phyloP scores from a whole-genome alignment of 2,888 invertebrate species.

The Sarcophaga caerulescens region DNA sequence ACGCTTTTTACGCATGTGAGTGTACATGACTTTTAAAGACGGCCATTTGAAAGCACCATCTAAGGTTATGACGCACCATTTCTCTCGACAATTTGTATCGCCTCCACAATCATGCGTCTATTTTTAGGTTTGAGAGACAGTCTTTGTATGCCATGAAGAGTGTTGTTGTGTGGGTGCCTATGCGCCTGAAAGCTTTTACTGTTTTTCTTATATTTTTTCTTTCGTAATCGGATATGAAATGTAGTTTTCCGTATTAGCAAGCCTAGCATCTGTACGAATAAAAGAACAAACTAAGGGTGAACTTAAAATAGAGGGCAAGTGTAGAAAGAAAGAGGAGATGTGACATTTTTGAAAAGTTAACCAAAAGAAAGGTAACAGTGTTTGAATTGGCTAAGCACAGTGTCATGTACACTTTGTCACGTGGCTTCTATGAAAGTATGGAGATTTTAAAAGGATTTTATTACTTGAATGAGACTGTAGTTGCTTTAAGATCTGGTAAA shows the following conservation, averaged over 20 bases:
- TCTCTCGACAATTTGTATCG: neutral
- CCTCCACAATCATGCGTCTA: neutral
- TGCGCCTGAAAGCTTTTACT: slow-evolving; percentile 28
- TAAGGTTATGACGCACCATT: neutral
- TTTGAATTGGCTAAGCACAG: no score
- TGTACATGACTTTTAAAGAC: slow-evolving; percentile 23
- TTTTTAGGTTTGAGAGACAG: neutral
- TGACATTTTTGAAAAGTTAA: slow-evolving; percentile 1
- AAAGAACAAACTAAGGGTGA: neutral
- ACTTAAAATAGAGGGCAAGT: no score
- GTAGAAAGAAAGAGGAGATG: neutral
- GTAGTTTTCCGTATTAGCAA: slow-evolving; percentile 38
- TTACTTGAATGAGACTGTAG: no score
- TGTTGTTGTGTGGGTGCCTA: neutral
- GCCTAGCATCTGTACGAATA: neutral
- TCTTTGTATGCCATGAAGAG: neutral
- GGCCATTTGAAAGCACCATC: slow-evolving; percentile 19
- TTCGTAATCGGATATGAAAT: slow-evolving; percentile 40
- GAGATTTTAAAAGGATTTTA: neutral
- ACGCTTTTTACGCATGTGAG: neutral
- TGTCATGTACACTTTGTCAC: no score
- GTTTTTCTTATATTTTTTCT: slow-evolving; percentile 31
- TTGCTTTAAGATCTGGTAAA: no score
- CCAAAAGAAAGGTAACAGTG: neutral
- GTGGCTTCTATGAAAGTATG: neutral